These are phyloP conservation scores for Halichoerus grypus DNA, from an alignment of 2,113 vertebrate genomes.

Conservation along the genomic window DNA sequence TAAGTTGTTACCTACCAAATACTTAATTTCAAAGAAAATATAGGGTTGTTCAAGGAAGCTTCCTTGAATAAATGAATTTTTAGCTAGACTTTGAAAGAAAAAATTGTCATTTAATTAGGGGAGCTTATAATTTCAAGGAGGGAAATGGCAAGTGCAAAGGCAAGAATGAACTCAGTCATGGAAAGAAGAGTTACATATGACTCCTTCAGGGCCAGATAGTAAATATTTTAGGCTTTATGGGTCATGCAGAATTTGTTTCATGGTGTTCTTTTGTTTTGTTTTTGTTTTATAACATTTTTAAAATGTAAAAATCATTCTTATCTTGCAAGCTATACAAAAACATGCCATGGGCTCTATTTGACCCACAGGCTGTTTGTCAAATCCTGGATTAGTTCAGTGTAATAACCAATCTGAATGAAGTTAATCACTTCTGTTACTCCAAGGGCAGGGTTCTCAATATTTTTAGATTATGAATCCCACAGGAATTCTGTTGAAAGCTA, in stretches of 20 bases:
- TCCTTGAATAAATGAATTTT: background rate
- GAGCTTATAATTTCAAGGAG: background rate
- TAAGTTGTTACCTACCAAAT: slow-evolving; percentile 13
- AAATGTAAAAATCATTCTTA: background rate
- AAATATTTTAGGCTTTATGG: background rate
- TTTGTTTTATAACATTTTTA: background rate
- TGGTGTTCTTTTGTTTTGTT: background rate
- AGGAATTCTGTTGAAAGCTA: background rate
- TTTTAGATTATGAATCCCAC: background rate
- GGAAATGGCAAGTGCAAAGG: background rate
- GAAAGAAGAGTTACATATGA: background rate
- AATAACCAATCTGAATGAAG: background rate
- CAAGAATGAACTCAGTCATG: background rate
- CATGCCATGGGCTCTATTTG: background rate
- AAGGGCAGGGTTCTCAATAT: background rate
- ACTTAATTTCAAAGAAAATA: slow-evolving; percentile 26
- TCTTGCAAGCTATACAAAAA: background rate
- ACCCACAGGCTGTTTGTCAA: background rate
- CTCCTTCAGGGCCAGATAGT: background rate
- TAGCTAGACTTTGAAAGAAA: background rate
- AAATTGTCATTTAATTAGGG: background rate
- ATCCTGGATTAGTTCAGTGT: background rate
- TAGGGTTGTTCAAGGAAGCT: background rate
- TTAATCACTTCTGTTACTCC: background rate
- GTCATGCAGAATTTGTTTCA: background rate